phyloP scores from a whole-genome alignment of 2,113 vertebrate species.

The Halcyon senegalensis region DNA sequence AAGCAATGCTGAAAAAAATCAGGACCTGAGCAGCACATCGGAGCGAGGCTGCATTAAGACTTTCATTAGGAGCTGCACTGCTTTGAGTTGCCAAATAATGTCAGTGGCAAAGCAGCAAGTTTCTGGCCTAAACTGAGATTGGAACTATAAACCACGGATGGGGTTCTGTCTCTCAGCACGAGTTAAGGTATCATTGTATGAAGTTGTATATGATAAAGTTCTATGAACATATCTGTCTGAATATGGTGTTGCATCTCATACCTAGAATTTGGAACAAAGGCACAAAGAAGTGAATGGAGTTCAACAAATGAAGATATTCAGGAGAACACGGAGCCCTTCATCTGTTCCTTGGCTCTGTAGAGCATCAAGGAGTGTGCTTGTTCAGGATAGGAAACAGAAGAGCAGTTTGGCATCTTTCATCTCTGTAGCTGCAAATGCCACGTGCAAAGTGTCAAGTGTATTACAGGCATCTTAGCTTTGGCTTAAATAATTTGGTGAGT shows the following conservation, averaged over 20 bases:
- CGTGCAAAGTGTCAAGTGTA: neutral
- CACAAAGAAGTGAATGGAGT: neutral
- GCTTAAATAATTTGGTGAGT: neutral
- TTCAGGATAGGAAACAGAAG: neutral
- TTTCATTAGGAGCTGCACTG: neutral
- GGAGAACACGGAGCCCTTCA: neutral
- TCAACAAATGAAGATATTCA: neutral
- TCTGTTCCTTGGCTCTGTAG: neutral
- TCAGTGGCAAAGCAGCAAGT: neutral
- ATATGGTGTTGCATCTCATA: neutral
- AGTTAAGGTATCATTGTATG: neutral
- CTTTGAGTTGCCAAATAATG: neutral
- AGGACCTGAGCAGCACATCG: neutral
- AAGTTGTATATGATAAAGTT: neutral
- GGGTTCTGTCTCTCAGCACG: neutral
- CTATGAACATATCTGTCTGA: neutral
- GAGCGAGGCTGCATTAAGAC: neutral
- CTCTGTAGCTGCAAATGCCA: conserved; percentile 29
- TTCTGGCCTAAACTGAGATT: neutral
- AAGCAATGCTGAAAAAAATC: neutral
- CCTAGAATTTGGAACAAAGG: neutral
- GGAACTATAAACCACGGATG: neutral
- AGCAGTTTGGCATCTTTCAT: neutral
- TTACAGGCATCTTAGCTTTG: neutral
- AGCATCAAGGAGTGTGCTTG: neutral